Base-by-base conservation (phyloP, 1,140 invertebrate genomes). In the Caerostris darwini region DNA sequence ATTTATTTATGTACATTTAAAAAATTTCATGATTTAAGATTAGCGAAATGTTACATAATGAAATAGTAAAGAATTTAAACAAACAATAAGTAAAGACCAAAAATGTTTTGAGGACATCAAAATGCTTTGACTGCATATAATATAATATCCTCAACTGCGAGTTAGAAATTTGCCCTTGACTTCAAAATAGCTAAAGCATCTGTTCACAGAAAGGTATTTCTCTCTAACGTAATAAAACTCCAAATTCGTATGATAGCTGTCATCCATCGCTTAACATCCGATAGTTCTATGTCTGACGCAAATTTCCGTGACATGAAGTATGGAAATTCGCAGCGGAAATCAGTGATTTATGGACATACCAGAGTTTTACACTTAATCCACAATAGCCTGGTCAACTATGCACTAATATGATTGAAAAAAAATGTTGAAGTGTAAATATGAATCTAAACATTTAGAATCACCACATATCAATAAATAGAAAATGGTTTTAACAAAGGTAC, bases 201-300 rank as follows among this genome's bases (percentile, higher is more conserved):
- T 64, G 58, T 5, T 64, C 10, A 88, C 10, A 88, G 19, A 61
- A 53, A 83, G 82, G 82, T 64, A 88, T 67, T 17, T 64, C 56
- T 83, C 34, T 85, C 58, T 34, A 85, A 88, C 12, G 86, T 50
- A 54, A 88, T 88, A 88, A 88, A 88, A 12, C 71, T 85, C 86
- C 86, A 57, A 7, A 64, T 61, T 17, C 86, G 54, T 53, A 53
- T 17, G 59, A 59, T 19, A 88, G 59, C 50, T 64, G 86, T 53
- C 86, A 88, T 88, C 58, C 56, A 88, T 88, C 61, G 61, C 19
- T 64, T 88, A 58, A 53, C 86, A 88, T 88, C 86, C 86, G 86
- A 88, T 64, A 7, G 59, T 88, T 53, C 64, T 59, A 67, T 88
- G 86, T 53, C 86, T 19, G 59, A 88, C 34, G 86, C 86, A 50